Conservation (phyloP, 2,113 vertebrate species). For the Pseudopipra pipra region DNA sequence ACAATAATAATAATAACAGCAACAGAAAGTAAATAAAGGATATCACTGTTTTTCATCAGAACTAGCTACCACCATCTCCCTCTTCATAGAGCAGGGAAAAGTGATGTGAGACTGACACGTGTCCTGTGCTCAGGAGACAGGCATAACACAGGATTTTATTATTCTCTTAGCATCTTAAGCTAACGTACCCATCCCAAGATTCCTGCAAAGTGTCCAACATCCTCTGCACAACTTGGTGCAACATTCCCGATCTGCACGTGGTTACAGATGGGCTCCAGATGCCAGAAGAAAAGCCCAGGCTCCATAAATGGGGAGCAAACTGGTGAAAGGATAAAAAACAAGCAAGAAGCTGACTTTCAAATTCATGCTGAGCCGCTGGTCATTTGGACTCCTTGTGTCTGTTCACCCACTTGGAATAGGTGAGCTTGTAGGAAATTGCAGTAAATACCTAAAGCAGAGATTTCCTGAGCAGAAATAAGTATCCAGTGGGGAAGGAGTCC, state of each 20-base stretch:
- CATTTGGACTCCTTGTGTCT: background rate
- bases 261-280: background rate
- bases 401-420: background rate
- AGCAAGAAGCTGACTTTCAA: background rate
- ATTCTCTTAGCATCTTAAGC: background rate
- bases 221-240: background rate
- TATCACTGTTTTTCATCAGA: background rate
- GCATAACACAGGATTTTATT: background rate
- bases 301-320: background rate
- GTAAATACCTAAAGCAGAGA: background rate
- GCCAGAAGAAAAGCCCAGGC: background rate
- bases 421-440: background rate
- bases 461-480: background rate
- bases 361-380: background rate
- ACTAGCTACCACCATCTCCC: background rate
- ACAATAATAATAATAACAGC: accelerated
- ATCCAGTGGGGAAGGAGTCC: background rate
- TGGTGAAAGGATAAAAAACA: background rate
- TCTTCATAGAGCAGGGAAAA: background rate
- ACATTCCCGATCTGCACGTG: background rate
- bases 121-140: background rate
- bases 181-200: background rate
- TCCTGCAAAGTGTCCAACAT: background rate
- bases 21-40: background rate
- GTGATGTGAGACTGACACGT: background rate